These are phyloP conservation scores for Toxotes jaculatrix DNA, from an alignment of 2,113 vertebrate genomes.

Conservation along the genomic window DNA sequence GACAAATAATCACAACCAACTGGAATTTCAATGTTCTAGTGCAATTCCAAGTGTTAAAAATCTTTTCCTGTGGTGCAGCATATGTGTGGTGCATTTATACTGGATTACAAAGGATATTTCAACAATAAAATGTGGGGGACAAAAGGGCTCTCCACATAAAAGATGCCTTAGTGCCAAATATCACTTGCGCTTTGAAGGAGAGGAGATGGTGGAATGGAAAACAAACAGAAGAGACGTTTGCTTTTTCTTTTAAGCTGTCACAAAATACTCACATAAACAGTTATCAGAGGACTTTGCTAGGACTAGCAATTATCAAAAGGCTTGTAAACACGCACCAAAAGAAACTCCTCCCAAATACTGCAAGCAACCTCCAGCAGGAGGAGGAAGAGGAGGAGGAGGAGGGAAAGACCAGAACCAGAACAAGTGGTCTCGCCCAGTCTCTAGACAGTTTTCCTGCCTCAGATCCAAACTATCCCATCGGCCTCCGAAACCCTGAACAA, in stretches of 20 bases:
- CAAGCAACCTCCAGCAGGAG: slow-evolving; percentile 7
- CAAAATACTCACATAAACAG: slow-evolving; percentile 50
- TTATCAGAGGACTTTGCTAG: slow-evolving; percentile 42
- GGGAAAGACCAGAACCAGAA: slow-evolving; percentile 55
- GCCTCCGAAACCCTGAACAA: slow-evolving; percentile 34
- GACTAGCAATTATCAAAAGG: slow-evolving; percentile 50
- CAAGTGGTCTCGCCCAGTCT: slow-evolving; percentile 65
- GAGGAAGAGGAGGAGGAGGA: slow-evolving; percentile 25
- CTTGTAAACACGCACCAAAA: slow-evolving; percentile 53
- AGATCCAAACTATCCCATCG: slow-evolving; percentile 49
- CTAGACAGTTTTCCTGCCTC: slow-evolving; percentile 47
- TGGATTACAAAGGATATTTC: slow-evolving; percentile 2
- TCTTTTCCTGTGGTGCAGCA: background rate
- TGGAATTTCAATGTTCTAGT: background rate
- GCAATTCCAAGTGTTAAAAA: background rate
- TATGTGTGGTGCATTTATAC: background rate
- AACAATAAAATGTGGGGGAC: background rate
- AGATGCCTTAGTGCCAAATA: background rate
- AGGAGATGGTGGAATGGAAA: slow-evolving; percentile 32
- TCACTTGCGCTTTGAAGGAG: slow-evolving; percentile 24
- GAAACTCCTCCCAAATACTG: slow-evolving; percentile 37
- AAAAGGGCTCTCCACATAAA: slow-evolving; percentile 12
- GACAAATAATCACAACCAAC: slow-evolving; percentile 22
- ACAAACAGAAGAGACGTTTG: slow-evolving; percentile 21
- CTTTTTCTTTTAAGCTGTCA: slow-evolving; percentile 16